Percentiles rank a stretch among this genome's conserved stretches.
These are phyloP conservation scores for Oreohelix idahoensis DNA, from an alignment of 1,140 invertebrate genomes.

Conservation along the genomic window DNA sequence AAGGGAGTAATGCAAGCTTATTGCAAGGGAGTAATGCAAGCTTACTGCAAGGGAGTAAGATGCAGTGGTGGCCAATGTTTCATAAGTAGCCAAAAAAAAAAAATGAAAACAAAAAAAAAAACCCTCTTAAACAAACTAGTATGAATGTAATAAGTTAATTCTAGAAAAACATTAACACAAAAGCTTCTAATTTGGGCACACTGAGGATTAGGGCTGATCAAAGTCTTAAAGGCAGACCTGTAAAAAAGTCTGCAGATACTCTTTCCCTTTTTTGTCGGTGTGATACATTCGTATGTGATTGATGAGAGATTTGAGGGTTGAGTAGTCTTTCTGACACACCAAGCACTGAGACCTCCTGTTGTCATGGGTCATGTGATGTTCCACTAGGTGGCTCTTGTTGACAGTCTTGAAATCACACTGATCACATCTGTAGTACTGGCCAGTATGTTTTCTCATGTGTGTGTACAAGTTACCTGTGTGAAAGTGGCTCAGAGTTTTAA, in stretches of 20 bases:
- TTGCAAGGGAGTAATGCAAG: no score
- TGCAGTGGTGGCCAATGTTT: no score
- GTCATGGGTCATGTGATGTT: constrained; percentile 70
- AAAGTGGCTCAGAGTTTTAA: no score
- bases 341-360: constrained; percentile 64
- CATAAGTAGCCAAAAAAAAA: no score
- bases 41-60: no score
- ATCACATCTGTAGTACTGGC: constrained; percentile 70
- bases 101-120: no score
- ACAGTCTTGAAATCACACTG: constrained; percentile 70
- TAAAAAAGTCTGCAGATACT: constrained; percentile 65
- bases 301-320: constrained; percentile 71
- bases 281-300: constrained; percentile 73
- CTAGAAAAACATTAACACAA: background rate
- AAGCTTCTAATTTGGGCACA: background rate
- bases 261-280: constrained; percentile 58
- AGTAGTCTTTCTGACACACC: constrained; percentile 71
- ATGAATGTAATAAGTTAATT: background rate
- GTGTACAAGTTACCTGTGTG: constrained; percentile 72
- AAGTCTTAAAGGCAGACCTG: constrained; percentile 30
- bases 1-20: no score
- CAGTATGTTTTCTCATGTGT: constrained; percentile 74
- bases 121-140: background rate
- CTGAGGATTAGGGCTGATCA: background rate
- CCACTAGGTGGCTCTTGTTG: constrained; percentile 72